Base-by-base conservation (phyloP, 2,797 vertebrate species). In the Betta splendens region DNA sequence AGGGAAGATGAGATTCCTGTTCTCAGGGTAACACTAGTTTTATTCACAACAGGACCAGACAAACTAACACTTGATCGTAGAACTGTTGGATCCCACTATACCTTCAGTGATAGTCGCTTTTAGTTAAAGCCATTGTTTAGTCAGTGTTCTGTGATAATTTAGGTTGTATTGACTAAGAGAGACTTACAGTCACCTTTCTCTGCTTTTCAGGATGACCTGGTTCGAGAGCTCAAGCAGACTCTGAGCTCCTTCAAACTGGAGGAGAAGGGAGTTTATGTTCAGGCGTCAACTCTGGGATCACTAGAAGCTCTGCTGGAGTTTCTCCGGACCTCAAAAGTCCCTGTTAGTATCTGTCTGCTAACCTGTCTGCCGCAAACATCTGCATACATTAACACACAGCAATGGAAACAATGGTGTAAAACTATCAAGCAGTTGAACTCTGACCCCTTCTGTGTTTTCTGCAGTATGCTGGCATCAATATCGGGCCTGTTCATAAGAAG, bases 401-500 rank as follows among this genome's bases (percentile, higher is more conserved):
- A 53, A 46, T 29, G 36, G 26, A 63, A 51, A 26, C 6, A 22
- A 12, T 21, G 9, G 3, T 25, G 6, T 0, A 7, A 20, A 35
- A 15, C 13, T 13, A n/a, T 7, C 8, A n/a, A 35, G 1, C 4
- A 8, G 9, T 3, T 54, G 31, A 52, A 31, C 22, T 43, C 13
- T 69, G 50, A 50, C 46, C 43, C 26, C 2, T 56, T 21, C 12
- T 6, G 13, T 60, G 8, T 17, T 17, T 36, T 23, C 33, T 29
- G 42, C 86, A 99, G 97, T 99, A 99, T 54, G 93, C 96, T 32
- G 98, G 97, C 51, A 99, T 99, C 77, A 99, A 99, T 84, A 99
- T 99, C 22, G 98, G 98, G 3, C 96, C 97, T 1, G 97, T 99
- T 52, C 98, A 99, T 69, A 98, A 95, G 89, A 98, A 92, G 69